Evolutionary conservation across 30 jellyfish, hydroid and myxozoan genomes (phyloP).

Genomic region (Turritopsis rubra): DNA sequence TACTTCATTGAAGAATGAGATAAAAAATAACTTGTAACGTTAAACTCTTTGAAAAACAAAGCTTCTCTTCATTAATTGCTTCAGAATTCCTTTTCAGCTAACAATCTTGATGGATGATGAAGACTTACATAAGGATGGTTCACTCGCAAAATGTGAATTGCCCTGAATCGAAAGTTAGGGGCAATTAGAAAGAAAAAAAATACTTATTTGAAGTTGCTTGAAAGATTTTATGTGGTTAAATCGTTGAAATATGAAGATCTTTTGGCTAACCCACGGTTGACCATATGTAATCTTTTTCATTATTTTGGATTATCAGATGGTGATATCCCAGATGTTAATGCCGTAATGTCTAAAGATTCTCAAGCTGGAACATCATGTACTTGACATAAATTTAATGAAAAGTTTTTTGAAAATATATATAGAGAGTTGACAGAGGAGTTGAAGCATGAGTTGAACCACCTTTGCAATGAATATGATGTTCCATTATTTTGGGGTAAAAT

Average conservation of each 20-base stretch:
- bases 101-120: neutral
- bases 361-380: conserved; percentile 21
- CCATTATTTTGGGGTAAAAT: conserved; percentile 26
- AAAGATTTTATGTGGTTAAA: neutral
- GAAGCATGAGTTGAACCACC: conserved; percentile 3
- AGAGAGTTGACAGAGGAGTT: conserved; percentile 12
- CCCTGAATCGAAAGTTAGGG: no score
- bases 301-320: conserved; percentile 1
- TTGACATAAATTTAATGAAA: neutral
- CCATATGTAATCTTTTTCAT: neutral
- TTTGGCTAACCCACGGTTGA: conserved; percentile 7
- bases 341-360: conserved; percentile 20
- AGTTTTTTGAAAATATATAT: neutral
- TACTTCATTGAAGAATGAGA: no score
- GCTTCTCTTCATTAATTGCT: no score
- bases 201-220: neutral
- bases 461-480: conserved; percentile 26
- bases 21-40: no score
- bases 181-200: no score
- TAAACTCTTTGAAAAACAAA: no score
- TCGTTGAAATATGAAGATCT: conserved; percentile 30
- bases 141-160: neutral
- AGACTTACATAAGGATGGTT: neutral
- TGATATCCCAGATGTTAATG: conserved; percentile 8
- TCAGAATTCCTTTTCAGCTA: neutral